Evolutionary conservation across 2,888 invertebrate species (phyloP).

Genomic region (Nomada lathburiana): DNA sequence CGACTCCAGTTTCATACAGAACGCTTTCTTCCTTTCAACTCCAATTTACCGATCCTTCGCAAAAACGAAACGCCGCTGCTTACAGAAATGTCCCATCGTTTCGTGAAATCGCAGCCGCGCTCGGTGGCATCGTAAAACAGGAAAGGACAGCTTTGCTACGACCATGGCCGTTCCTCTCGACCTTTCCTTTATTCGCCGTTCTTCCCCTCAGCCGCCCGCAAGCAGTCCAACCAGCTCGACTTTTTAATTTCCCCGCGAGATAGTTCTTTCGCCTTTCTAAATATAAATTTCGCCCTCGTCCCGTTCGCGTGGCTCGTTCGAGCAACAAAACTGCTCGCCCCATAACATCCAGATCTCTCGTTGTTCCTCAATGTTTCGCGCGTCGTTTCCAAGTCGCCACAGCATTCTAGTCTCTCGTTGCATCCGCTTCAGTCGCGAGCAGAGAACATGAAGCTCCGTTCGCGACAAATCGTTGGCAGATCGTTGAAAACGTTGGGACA

Average conservation of each 20-base stretch:
- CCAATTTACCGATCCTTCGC: constrained; percentile 8
- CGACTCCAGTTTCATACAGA: constrained; percentile 20
- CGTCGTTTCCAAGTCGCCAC: background rate
- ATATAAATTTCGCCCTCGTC: constrained; percentile 25
- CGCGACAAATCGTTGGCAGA: constrained; percentile 24
- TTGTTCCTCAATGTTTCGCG: constrained; percentile 35
- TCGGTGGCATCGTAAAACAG: background rate
- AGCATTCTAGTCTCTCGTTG: background rate
- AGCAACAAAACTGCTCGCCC: constrained; percentile 37
- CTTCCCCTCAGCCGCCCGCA: background rate
- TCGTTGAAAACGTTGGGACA: constrained; percentile 17
- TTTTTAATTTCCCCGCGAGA: constrained; percentile 29
- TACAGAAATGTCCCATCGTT: background rate
- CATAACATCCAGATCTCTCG: constrained; percentile 7
- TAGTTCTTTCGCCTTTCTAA: constrained; percentile 19
- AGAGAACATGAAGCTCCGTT: constrained; percentile 11
- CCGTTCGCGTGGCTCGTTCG: constrained; percentile 4
- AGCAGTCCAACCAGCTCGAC: constrained; percentile 14
- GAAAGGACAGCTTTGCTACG: constrained; percentile 9
- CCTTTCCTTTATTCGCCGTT: background rate
- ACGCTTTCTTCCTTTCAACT: background rate
- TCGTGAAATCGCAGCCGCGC: background rate
- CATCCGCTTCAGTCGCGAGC: constrained; percentile 5
- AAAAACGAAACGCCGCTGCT: constrained; percentile 13
- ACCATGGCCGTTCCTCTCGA: background rate